Conservation (phyloP, 2,888 invertebrate genomes). For the Plusia festucae region DNA sequence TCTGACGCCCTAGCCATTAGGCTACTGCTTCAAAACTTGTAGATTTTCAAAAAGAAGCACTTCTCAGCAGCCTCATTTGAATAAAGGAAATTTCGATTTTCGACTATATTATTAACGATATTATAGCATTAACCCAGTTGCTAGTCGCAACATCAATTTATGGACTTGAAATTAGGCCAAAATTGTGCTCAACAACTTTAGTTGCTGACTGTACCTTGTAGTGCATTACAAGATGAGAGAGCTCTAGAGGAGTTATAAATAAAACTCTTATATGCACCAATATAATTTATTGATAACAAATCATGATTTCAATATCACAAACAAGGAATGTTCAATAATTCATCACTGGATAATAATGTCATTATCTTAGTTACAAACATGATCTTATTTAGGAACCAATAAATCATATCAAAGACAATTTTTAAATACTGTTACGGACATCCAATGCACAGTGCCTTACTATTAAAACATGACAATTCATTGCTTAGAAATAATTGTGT, state of each 20-base stretch:
- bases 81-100: too few species aligned
- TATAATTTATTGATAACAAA: conserved; percentile 71
- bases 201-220: too few species aligned
- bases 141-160: too few species aligned
- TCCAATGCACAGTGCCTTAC: conserved; percentile 52
- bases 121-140: too few species aligned
- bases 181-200: too few species aligned
- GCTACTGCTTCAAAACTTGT: too few species aligned
- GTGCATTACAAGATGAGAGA: neutral
- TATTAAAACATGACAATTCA: conserved; percentile 35
- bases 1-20: too few species aligned
- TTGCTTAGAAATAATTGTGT: conserved; percentile 54
- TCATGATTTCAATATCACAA: conserved; percentile 54
- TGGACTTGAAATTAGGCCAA: too few species aligned
- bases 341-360: conserved; percentile 35
- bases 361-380: conserved; percentile 38
- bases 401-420: conserved; percentile 46
- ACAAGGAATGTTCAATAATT: conserved; percentile 49
- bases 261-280: conserved; percentile 56
- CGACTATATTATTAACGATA: too few species aligned
- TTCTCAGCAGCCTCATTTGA: too few species aligned
- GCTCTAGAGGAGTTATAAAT: conserved; percentile 18
- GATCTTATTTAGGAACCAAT: conserved; percentile 44
- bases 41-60: too few species aligned
- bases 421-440: conserved; percentile 32